phyloP scores from a whole-genome alignment of 2,113 vertebrate genomes.

The Australoheros scitulus region DNA sequence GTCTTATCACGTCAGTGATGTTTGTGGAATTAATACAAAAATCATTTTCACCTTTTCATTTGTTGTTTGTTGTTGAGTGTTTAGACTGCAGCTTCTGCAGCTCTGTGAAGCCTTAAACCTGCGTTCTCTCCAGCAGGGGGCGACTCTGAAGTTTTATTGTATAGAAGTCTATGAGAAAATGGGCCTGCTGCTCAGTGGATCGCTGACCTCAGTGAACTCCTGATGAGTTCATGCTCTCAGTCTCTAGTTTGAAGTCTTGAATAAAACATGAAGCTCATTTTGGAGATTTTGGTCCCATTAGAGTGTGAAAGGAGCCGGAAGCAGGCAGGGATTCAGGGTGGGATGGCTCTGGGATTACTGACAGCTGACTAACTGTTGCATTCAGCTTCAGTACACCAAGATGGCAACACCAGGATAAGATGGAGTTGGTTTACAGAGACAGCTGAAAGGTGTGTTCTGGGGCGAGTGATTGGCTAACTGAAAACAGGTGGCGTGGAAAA shows the following conservation, averaged over 20 bases:
- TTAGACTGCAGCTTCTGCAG: background rate
- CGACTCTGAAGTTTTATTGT: background rate
- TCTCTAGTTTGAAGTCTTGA: background rate
- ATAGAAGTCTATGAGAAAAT: too few relatives aligned
- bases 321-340: too few relatives aligned
- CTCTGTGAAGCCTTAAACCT: background rate
- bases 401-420: background rate
- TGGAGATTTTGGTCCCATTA: background rate
- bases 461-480: background rate
- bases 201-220: background rate
- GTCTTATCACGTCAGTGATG: background rate
- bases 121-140: background rate
- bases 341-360: too few relatives aligned
- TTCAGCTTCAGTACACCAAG: background rate
- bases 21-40: background rate
- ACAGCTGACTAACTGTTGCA: too few relatives aligned
- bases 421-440: background rate
- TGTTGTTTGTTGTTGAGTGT: background rate
- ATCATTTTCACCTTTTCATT: background rate
- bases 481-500: background rate
- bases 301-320: background rate
- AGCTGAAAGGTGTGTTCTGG: background rate
- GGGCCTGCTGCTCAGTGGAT: too few relatives aligned
- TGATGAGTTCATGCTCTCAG: background rate
- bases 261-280: background rate